Evolutionary conservation across 64 coral and sea anemone genomes (phyloP).

Genomic region (Anthopleura sola): DNA sequence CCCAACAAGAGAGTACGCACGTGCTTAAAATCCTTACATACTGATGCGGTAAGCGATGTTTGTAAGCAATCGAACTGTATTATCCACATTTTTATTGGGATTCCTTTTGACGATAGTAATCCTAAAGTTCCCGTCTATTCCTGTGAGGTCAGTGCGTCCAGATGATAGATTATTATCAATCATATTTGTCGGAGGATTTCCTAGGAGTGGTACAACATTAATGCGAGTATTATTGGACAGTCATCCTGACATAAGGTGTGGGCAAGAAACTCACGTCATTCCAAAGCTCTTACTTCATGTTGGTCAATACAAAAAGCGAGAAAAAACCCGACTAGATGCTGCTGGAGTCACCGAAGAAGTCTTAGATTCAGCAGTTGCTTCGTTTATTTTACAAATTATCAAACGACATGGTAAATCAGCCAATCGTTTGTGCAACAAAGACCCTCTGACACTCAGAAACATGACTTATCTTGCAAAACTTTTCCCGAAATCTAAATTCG

Average conservation of each 20-base stretch:
- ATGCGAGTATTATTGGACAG: constrained; percentile 93
- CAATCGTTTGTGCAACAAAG: constrained; percentile 78
- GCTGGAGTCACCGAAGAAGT: constrained; percentile 68
- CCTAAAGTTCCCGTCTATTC: background rate
- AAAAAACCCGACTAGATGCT: constrained; percentile 53
- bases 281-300: constrained; percentile 76
- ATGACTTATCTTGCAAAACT: constrained; percentile 78
- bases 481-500: constrained; percentile 86
- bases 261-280: constrained; percentile 93
- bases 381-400: constrained; percentile 78
- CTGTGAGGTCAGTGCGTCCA: background rate
- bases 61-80: background rate
- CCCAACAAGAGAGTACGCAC: background rate
- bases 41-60: background rate
- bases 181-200: constrained; percentile 94
- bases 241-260: constrained; percentile 87
- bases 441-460: constrained; percentile 84
- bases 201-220: constrained; percentile 87
- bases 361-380: constrained; percentile 72
- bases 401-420: constrained; percentile 58
- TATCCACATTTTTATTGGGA: background rate
- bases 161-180: constrained; percentile 65
- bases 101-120: background rate
- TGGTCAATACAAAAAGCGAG: constrained; percentile 31
- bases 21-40: background rate